These are phyloP conservation scores for Amia ocellicauda DNA, from an alignment of 2,113 vertebrate genomes.

Conservation along the genomic window DNA sequence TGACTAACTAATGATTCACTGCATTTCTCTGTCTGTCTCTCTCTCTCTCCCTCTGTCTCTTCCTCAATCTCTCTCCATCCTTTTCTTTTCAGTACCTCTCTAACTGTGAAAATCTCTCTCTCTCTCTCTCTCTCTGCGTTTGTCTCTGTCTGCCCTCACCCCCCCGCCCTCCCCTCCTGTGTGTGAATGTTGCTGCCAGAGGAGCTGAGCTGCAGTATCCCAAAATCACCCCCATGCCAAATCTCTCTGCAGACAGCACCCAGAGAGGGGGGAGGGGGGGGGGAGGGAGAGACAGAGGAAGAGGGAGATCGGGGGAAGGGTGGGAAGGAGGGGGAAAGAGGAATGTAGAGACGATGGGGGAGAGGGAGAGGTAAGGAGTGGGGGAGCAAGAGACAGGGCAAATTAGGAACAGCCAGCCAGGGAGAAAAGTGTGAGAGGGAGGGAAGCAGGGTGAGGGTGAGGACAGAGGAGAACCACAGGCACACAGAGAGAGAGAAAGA, in stretches of 20 bases:
- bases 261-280: neutral
- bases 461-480: neutral
- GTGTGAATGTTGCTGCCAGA: too few species aligned
- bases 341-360: slow-evolving; percentile 36
- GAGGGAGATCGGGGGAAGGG: slow-evolving; percentile 60
- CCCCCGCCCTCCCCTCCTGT: slow-evolving; percentile 10
- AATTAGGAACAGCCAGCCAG: neutral
- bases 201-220: too few species aligned
- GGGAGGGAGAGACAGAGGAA: neutral
- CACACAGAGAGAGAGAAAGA: neutral
- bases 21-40: slow-evolving; percentile 51
- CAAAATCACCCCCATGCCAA: too few species aligned
- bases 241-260: too few species aligned
- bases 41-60: slow-evolving; percentile 36
- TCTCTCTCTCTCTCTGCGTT: neutral
- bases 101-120: slow-evolving; percentile 3
- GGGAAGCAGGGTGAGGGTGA: neutral
- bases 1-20: too few species aligned
- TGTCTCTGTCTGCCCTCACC: slow-evolving; percentile 28
- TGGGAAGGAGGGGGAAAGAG: slow-evolving; percentile 25
- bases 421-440: neutral
- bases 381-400: slow-evolving; percentile 59
- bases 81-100: neutral
- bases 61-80: slow-evolving; percentile 5
- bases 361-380: slow-evolving; percentile 49